phyloP scores from a whole-genome alignment of 2,888 invertebrate species.

The Eupelmus urozonus region DNA sequence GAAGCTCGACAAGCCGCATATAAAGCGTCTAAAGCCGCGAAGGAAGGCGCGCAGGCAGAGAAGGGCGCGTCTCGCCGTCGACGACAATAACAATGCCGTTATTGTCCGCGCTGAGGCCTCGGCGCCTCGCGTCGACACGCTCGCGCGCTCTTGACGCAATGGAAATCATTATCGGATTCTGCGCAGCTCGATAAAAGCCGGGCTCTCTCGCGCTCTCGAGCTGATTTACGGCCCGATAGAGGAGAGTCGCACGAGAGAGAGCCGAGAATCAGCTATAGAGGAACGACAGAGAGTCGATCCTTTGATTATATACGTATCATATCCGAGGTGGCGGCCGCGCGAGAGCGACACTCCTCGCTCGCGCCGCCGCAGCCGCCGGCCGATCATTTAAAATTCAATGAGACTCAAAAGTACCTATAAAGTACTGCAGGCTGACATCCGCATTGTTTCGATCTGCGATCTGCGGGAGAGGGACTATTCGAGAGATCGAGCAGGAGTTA shows the following conservation, averaged over 20 bases:
- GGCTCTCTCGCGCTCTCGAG: background rate
- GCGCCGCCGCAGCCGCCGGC: slow-evolving; percentile 34
- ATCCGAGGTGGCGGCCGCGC: slow-evolving; percentile 36
- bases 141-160: slow-evolving; percentile 53
- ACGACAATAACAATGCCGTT: slow-evolving; percentile 53
- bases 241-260: slow-evolving; percentile 32
- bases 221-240: slow-evolving; percentile 57
- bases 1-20: background rate
- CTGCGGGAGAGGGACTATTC: background rate
- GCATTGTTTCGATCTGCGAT: slow-evolving; percentile 60
- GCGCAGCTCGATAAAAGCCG: slow-evolving; percentile 43
- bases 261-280: background rate
- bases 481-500: too few species aligned
- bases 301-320: slow-evolving; percentile 51
- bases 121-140: slow-evolving; percentile 25
- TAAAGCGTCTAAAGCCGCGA: background rate
- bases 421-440: slow-evolving; percentile 59
- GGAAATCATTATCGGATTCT: slow-evolving; percentile 59
- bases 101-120: slow-evolving; percentile 47
- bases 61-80: slow-evolving; percentile 7
- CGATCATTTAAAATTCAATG: slow-evolving; percentile 64
- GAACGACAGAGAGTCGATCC: slow-evolving; percentile 13
- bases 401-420: slow-evolving; percentile 60
- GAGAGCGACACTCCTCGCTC: slow-evolving; percentile 52
- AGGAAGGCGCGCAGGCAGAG: background rate